Conservation (phyloP, 1,140 invertebrate genomes). For the Pseudachorutes palmiensis region DNA sequence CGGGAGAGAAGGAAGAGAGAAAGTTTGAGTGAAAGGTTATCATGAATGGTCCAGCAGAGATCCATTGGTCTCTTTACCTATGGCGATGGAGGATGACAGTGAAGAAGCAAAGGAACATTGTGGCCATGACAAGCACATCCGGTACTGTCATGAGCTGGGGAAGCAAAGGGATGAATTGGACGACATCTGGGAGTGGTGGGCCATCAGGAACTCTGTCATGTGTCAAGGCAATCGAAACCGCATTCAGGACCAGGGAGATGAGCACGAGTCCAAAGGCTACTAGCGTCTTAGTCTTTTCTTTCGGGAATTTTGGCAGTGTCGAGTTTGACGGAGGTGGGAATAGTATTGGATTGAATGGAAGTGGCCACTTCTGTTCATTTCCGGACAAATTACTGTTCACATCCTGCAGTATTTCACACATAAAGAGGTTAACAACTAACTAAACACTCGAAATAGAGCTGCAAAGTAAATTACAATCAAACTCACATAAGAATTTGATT, state of each 20-base stretch:
- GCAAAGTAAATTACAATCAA: too few species aligned
- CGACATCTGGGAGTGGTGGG: constrained; percentile 42
- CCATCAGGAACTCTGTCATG: constrained; percentile 42
- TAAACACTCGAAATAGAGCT: too few species aligned
- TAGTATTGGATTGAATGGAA: neutral
- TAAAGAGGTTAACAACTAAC: too few species aligned
- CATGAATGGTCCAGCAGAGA: too few species aligned
- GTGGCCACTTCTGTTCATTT: neutral
- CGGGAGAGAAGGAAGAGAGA: constrained; percentile 18
- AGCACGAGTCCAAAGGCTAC: constrained; percentile 40
- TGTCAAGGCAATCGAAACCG: constrained; percentile 41
- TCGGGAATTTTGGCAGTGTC: constrained; percentile 31
- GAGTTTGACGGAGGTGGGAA: neutral
- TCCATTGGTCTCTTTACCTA: constrained; percentile 20
- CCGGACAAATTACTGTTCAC: neutral
- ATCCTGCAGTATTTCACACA: neutral
- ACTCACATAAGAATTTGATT: too few species aligned
- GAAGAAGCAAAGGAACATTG: constrained; percentile 6
- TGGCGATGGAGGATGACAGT: constrained; percentile 20
- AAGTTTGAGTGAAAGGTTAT: too few species aligned
- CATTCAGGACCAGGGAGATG: constrained; percentile 39
- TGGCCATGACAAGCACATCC: constrained; percentile 42
- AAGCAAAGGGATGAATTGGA: constrained; percentile 39
- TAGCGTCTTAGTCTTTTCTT: constrained; percentile 40
- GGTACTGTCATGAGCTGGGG: constrained; percentile 41